Conservation (phyloP, 2,113 vertebrate species). For the Trochalopteron elliotii region DNA sequence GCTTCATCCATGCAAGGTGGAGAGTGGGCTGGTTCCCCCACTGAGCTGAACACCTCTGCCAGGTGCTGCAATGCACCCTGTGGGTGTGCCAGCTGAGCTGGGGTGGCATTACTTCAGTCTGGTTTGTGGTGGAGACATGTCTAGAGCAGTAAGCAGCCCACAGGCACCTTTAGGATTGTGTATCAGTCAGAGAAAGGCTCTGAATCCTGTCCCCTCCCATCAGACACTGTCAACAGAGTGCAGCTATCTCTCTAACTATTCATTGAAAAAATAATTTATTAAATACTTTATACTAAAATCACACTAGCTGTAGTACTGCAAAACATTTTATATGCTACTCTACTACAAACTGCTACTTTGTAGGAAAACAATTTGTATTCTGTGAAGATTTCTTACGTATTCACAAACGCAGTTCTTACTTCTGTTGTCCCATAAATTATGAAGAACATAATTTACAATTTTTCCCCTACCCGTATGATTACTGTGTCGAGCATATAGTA, state of each 20-base stretch:
- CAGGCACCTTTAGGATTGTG: background rate
- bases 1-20: fast-evolving
- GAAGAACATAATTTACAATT: background rate
- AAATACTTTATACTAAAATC: background rate
- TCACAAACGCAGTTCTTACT: background rate
- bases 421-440: background rate
- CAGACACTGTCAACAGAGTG: fast-evolving
- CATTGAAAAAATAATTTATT: background rate
- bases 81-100: background rate
- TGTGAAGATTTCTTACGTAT: background rate
- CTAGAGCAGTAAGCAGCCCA: background rate
- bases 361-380: background rate
- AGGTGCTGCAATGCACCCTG: fast-evolving
- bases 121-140: background rate
- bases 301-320: background rate
- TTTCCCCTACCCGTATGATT: background rate
- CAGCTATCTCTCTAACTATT: background rate
- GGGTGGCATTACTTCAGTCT: background rate
- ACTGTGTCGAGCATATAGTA: background rate
- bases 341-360: background rate
- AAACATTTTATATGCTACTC: background rate
- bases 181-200: background rate
- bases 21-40: fast-evolving
- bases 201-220: background rate
- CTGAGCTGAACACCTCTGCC: background rate